phyloP scores from a whole-genome alignment of 92 coral and sea anemone species.

The Pocillopora meandrina region DNA sequence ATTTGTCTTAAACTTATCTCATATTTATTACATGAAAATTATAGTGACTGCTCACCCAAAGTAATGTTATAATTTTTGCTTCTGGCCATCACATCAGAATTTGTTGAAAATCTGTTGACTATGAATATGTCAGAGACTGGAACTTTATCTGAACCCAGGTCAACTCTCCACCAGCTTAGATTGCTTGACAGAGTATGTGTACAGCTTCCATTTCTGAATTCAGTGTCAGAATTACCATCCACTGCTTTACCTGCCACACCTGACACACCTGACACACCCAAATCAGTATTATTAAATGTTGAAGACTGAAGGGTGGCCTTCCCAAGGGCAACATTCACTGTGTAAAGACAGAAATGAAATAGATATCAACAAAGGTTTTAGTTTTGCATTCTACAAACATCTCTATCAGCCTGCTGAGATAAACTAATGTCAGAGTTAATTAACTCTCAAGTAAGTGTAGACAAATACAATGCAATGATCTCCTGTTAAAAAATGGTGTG shows the following conservation, averaged over 20 bases:
- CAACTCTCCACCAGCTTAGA: slow-evolving; percentile 37
- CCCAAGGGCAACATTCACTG: slow-evolving; percentile 24
- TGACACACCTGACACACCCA: background rate
- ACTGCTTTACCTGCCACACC: slow-evolving; percentile 23
- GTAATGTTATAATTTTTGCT: background rate
- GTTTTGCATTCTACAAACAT: too few relatives aligned
- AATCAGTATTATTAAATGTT: background rate
- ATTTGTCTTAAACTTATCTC: too few relatives aligned
- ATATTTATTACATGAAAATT: too few relatives aligned
- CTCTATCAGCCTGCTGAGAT: too few relatives aligned
- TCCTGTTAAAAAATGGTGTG: too few relatives aligned
- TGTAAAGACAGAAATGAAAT: background rate
- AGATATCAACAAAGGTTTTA: background rate
- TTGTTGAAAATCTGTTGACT: background rate
- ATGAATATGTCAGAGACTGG: slow-evolving; percentile 14
- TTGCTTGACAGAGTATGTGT: background rate
- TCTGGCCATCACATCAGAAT: background rate
- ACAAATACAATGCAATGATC: too few relatives aligned
- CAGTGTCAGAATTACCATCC: slow-evolving; percentile 18
- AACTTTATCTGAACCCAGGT: slow-evolving; percentile 20
- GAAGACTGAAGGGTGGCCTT: background rate
- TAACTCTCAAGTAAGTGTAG: too few relatives aligned
- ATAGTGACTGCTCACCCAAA: slow-evolving; percentile 11
- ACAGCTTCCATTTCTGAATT: background rate
- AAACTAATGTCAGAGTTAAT: too few relatives aligned